Evolutionary conservation across 2,797 vertebrate genomes (phyloP).

Genomic region (Acanthurus lineatus): DNA sequence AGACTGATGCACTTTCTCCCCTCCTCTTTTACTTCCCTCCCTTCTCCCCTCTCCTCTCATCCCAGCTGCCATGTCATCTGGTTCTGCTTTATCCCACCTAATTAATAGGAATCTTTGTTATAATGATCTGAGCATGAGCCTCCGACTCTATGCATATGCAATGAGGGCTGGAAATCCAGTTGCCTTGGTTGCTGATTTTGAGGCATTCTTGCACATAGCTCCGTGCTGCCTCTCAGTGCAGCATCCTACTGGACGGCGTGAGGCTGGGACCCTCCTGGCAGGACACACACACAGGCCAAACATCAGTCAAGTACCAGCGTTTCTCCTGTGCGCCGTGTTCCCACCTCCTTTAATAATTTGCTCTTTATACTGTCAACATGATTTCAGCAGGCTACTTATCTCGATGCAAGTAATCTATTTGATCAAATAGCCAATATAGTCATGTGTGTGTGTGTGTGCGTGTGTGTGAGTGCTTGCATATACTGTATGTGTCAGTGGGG

Average conservation of each 20-base stretch:
- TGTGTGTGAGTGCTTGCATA: conserved; percentile 1
- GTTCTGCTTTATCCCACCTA: conserved; percentile 86
- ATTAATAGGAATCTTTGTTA: conserved; percentile 90
- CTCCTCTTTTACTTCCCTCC: conserved; percentile 64
- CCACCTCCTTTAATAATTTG: conserved; percentile 87
- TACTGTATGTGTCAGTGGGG: conserved; percentile 39
- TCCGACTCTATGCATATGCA: conserved; percentile 86
- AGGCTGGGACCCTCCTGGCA: conserved; percentile 55
- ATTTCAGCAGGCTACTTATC: conserved; percentile 90
- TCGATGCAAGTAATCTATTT: conserved; percentile 90
- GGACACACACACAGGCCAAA: conserved; percentile 51
- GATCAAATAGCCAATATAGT: conserved; percentile 81
- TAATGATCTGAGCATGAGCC: conserved; percentile 85
- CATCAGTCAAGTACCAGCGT: conserved; percentile 58
- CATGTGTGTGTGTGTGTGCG: conserved; percentile 29
- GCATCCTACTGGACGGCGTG: conserved; percentile 42
- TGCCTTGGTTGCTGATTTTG: conserved; percentile 77
- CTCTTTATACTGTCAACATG: conserved; percentile 89
- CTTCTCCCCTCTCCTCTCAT: conserved; percentile 75
- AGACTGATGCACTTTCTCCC: conserved; percentile 69
- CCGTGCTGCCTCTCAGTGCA: conserved; percentile 43
- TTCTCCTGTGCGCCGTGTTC: conserved; percentile 34
- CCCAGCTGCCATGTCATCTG: conserved; percentile 84
- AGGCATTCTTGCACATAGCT: conserved; percentile 62
- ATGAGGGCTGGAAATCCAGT: conserved; percentile 78